These are phyloP conservation scores for Zosterops lateralis DNA, from an alignment of 2,113 vertebrate species.

Conservation along the genomic window DNA sequence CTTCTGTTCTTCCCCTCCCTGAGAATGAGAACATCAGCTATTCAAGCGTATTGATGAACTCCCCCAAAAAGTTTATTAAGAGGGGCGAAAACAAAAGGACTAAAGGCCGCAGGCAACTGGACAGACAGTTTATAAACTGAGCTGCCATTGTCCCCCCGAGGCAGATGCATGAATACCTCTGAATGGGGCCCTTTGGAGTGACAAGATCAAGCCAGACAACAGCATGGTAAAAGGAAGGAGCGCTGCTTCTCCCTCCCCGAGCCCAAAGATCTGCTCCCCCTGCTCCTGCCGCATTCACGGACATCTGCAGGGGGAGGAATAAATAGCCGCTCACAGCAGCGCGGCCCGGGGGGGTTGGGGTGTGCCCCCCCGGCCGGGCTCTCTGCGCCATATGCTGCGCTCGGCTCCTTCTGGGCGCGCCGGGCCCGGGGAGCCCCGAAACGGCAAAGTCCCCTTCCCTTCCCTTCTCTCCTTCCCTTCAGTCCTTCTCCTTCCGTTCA, in stretches of 20 bases:
- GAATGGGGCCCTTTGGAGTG: constrained; percentile 95
- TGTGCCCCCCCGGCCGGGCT: neutral
- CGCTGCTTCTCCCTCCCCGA: constrained; percentile 73
- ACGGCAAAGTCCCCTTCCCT: neutral
- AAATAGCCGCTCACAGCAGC: constrained; percentile 56
- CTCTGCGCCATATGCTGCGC: constrained; percentile 72
- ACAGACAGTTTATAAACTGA: constrained; percentile 96
- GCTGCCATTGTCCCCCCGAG: constrained; percentile 88
- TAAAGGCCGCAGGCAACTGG: constrained; percentile 86
- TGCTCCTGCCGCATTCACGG: constrained; percentile 88
- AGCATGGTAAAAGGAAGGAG: constrained; percentile 86
- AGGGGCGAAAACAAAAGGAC: constrained; percentile 89
- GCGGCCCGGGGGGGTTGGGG: constrained; percentile 1
- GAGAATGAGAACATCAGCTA: constrained; percentile 92
- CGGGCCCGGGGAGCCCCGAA: neutral
- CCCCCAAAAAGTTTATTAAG: constrained; percentile 99
- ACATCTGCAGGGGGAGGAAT: constrained; percentile 87
- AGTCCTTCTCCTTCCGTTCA: no score
- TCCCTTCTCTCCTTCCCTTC: neutral
- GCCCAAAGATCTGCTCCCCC: constrained; percentile 73
- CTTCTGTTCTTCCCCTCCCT: constrained; percentile 88
- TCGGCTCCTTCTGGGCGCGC: neutral
- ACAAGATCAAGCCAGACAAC: constrained; percentile 98
- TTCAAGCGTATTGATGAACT: constrained; percentile 99
- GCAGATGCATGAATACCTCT: constrained; percentile 97